Percentiles rank a stretch among this genome's conserved stretches.
Evolutionary conservation across 2,888 invertebrate species (phyloP).

Genomic region (Leucoma salicis): DNA sequence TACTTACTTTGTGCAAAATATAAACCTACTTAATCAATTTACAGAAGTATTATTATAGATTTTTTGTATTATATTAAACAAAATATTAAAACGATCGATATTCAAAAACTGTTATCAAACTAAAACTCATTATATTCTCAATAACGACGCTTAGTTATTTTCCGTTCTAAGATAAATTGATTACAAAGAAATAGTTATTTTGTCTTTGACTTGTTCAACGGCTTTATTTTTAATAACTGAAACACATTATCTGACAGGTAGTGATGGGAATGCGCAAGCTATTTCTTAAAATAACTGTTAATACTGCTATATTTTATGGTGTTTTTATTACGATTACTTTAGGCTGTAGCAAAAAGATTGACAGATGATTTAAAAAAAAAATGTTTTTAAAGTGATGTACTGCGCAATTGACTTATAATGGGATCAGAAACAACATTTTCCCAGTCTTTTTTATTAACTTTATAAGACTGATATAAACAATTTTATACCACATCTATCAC

Average conservation of each 20-base stretch:
- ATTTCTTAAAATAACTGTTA: slow-evolving; percentile 6
- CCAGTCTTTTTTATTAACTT: no score
- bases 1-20: no score
- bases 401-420: background rate
- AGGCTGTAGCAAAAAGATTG: slow-evolving; percentile 4
- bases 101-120: slow-evolving; percentile 25
- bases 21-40: background rate
- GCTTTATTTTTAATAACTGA: slow-evolving; percentile 25
- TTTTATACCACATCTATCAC: no score
- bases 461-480: no score
- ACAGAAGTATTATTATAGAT: background rate
- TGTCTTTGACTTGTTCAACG: slow-evolving; percentile 30
- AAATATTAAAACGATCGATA: slow-evolving; percentile 9
- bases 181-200: slow-evolving; percentile 18
- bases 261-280: slow-evolving; percentile 21
- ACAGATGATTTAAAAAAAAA: slow-evolving; percentile 5
- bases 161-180: slow-evolving; percentile 29
- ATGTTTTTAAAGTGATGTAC: background rate
- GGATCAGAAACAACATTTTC: no score
- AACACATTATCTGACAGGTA: slow-evolving; percentile 9
- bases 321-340: slow-evolving; percentile 9
- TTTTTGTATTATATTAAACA: background rate
- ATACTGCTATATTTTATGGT: background rate
- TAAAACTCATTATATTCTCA: slow-evolving; percentile 36
- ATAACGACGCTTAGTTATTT: slow-evolving; percentile 44